Evolutionary conservation across 2,888 invertebrate species (phyloP).

Genomic region (Andrena bucephala): DNA sequence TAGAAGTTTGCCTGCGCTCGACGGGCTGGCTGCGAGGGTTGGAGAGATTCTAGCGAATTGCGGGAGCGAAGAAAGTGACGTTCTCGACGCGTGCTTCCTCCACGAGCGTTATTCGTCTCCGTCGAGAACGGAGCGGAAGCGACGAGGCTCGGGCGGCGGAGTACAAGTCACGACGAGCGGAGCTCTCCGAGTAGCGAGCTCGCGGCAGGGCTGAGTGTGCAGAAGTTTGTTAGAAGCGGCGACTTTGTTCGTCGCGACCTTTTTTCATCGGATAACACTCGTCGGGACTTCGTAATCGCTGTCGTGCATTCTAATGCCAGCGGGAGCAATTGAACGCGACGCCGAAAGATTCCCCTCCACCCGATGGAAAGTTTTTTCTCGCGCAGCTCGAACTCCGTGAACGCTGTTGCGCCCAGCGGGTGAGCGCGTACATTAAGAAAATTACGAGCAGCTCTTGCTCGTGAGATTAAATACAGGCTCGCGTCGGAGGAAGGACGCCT

Average conservation of each 20-base stretch:
- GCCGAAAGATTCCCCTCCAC: background rate
- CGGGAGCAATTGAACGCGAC: background rate
- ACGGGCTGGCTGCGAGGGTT: slow-evolving; percentile 64
- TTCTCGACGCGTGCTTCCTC: slow-evolving; percentile 42
- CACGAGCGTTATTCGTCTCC: slow-evolving; percentile 53
- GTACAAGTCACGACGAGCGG: slow-evolving; percentile 70
- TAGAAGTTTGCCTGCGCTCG: slow-evolving; percentile 62
- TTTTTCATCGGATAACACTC: background rate
- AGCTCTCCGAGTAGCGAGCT: slow-evolving; percentile 44
- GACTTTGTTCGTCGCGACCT: background rate
- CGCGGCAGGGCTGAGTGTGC: background rate
- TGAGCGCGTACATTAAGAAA: slow-evolving; percentile 17
- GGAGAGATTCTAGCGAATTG: slow-evolving; percentile 54
- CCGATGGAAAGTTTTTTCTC: slow-evolving; percentile 9
- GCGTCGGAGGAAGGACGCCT: background rate
- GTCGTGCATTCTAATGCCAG: background rate
- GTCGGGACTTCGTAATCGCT: slow-evolving; percentile 23
- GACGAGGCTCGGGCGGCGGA: slow-evolving; percentile 44
- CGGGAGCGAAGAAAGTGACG: slow-evolving; percentile 48
- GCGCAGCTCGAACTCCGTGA: background rate
- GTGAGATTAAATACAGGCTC: slow-evolving; percentile 17
- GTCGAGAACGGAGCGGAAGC: slow-evolving; percentile 43
- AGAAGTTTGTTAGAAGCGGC: slow-evolving; percentile 41
- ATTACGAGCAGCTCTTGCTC: slow-evolving; percentile 10
- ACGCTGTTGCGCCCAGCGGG: slow-evolving; percentile 1